These are phyloP conservation scores for Eilema griseolum DNA, from an alignment of 2,888 invertebrate species.

Conservation along the genomic window DNA sequence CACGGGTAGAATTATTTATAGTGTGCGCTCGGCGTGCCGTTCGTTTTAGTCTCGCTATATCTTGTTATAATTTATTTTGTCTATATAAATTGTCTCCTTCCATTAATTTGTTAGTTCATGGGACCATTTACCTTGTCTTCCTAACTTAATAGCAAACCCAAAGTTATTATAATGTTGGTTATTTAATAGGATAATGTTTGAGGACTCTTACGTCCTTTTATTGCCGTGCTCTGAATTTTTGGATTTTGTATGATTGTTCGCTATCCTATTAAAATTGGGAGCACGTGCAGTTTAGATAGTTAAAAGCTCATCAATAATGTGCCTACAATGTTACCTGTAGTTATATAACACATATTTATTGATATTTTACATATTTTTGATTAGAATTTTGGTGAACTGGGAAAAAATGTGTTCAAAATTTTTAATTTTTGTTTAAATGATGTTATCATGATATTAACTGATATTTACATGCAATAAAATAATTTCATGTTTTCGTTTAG, in stretches of 20 bases:
- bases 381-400: slow-evolving; percentile 74
- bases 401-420: slow-evolving; percentile 84
- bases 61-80: slow-evolving; percentile 70
- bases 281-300: slow-evolving; percentile 62
- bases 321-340: slow-evolving; percentile 87
- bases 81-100: slow-evolving; percentile 58
- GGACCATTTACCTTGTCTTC: slow-evolving; percentile 82
- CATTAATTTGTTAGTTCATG: slow-evolving; percentile 59
- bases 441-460: slow-evolving; percentile 79
- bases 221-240: slow-evolving; percentile 35
- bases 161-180: slow-evolving; percentile 82
- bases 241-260: slow-evolving; percentile 16
- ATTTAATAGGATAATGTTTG: slow-evolving; percentile 74
- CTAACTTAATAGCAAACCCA: slow-evolving; percentile 80
- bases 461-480: slow-evolving; percentile 83
- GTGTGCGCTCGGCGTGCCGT: slow-evolving; percentile 26
- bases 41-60: slow-evolving; percentile 53
- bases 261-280: slow-evolving; percentile 33
- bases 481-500: slow-evolving; percentile 76
- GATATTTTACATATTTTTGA: slow-evolving; percentile 70
- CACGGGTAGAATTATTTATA: slow-evolving; percentile 62
- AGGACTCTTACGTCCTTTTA: slow-evolving; percentile 45
- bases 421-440: slow-evolving; percentile 60
- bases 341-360: slow-evolving; percentile 72
- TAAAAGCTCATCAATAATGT: slow-evolving; percentile 83